Conservation (phyloP, 2,888 invertebrate species). For the Allolobophora icterica region DNA sequence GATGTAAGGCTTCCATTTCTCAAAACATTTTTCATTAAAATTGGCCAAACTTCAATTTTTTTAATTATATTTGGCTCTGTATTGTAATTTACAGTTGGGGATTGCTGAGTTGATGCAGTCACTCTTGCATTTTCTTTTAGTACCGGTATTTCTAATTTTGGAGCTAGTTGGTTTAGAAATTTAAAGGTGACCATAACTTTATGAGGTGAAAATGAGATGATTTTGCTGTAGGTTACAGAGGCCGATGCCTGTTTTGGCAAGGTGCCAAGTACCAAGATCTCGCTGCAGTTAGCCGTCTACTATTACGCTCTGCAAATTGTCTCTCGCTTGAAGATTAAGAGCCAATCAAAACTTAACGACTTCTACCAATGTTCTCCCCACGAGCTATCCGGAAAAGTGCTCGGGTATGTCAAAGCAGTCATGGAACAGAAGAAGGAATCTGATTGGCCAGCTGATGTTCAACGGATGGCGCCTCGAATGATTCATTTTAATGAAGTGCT, state of each 20-base stretch:
- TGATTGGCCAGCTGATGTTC: slow-evolving; percentile 46
- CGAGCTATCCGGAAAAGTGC: slow-evolving; percentile 53
- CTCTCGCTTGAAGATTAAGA: slow-evolving; percentile 50
- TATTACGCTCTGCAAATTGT: slow-evolving; percentile 64
- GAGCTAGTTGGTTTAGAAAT: background rate
- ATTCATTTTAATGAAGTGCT: slow-evolving; percentile 61
- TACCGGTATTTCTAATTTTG: background rate
- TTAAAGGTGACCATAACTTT: no score
- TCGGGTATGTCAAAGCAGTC: slow-evolving; percentile 29
- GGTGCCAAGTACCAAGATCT: slow-evolving; percentile 63
- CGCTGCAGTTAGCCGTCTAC: slow-evolving; percentile 65
- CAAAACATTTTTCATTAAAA: background rate
- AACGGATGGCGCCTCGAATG: slow-evolving; percentile 55
- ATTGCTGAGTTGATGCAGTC: background rate
- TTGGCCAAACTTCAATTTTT: background rate
- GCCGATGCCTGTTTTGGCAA: slow-evolving; percentile 61
- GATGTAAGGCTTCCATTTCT: slow-evolving; percentile 50
- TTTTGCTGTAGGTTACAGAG: slow-evolving; percentile 52
- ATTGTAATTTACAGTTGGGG: background rate
- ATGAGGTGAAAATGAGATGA: background rate
- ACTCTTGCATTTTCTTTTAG: background rate
- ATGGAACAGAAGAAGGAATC: background rate
- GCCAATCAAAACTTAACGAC: slow-evolving; percentile 47
- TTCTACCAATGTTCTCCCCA: slow-evolving; percentile 52
- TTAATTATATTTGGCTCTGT: background rate